These are phyloP conservation scores for Hapalemur alaotrensis DNA, from an alignment of 2,797 vertebrate genomes.

Conservation along the genomic window DNA sequence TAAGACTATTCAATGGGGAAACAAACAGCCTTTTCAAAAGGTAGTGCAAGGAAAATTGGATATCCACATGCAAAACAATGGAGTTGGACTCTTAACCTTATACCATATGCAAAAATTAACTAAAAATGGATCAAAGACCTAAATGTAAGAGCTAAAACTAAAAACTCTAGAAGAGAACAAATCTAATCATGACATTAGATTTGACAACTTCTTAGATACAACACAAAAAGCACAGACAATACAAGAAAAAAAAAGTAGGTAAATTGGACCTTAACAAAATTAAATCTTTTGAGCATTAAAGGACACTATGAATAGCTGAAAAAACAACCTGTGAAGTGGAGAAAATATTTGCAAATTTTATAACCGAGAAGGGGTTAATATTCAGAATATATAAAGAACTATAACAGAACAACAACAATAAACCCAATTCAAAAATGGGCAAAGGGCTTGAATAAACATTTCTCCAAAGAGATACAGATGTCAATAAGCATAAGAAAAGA, in stretches of 20 bases:
- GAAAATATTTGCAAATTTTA: neutral
- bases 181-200: neutral
- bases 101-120: neutral
- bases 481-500: neutral
- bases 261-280: neutral
- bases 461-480: neutral
- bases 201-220: neutral
- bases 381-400: neutral
- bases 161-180: neutral
- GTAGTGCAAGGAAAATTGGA: neutral
- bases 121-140: neutral
- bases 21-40: neutral
- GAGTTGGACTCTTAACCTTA: neutral
- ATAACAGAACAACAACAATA: neutral
- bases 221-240: neutral
- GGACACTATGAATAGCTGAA: neutral
- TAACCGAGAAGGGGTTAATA: neutral
- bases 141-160: neutral
- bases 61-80: neutral
- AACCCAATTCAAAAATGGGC: neutral
- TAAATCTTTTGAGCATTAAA: neutral
- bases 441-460: neutral
- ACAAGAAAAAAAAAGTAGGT: neutral
- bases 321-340: neutral
- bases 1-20: neutral